phyloP scores from a whole-genome alignment of 2,888 invertebrate species.

The Mesoligia furuncula region DNA sequence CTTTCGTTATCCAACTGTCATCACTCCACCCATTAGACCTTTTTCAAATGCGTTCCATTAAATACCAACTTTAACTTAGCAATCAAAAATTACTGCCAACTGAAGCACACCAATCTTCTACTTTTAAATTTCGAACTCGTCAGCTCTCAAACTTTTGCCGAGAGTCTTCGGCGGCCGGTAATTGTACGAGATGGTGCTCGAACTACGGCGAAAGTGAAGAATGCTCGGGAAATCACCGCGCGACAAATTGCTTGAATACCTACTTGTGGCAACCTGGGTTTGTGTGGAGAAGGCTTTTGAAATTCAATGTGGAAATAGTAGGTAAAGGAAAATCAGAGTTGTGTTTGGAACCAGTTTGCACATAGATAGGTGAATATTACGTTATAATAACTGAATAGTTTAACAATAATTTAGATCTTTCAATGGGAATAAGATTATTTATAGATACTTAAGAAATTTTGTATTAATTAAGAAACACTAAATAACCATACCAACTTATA shows the following conservation, averaged over 20 bases:
- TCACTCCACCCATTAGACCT: neutral
- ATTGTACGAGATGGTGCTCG: constrained; percentile 71
- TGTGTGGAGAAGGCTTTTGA: constrained; percentile 50
- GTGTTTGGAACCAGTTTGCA: neutral
- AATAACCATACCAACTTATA: neutral
- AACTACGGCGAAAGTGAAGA: constrained; percentile 76
- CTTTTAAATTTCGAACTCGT: constrained; percentile 61
- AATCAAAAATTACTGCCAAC: constrained; percentile 37
- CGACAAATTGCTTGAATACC: constrained; percentile 73
- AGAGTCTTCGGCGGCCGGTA: constrained; percentile 62
- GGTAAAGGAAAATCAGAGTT: neutral
- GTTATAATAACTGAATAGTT: neutral
- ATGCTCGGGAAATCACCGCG: constrained; percentile 79
- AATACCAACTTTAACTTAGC: constrained; percentile 13
- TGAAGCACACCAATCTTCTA: constrained; percentile 49
- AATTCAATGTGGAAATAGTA: neutral
- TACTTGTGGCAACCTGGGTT: constrained; percentile 41
- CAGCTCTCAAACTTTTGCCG: constrained; percentile 58
- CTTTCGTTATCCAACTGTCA: neutral
- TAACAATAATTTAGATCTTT: neutral
- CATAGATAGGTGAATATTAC: neutral
- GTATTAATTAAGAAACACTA: neutral
- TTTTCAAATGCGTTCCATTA: constrained; percentile 17
- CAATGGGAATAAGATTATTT: neutral
- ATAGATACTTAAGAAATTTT: neutral